Percentiles rank a stretch among this genome's conserved stretches.
These are phyloP conservation scores for Aleadryas rufinucha DNA, from an alignment of 2,113 vertebrate genomes.

Conservation along the genomic window DNA sequence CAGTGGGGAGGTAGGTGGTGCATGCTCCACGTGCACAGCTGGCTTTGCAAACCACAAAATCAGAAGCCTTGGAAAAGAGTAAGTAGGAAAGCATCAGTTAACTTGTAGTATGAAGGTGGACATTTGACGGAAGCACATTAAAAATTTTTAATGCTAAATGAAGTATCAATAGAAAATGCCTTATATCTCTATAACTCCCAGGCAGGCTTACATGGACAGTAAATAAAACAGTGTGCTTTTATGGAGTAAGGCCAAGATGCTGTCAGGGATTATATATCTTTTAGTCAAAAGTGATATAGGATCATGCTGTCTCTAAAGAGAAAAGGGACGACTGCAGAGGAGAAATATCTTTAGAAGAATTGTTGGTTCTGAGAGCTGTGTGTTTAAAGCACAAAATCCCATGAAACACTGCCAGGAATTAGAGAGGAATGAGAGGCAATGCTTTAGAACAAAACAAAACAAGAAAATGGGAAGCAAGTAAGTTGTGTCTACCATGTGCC, in stretches of 20 bases:
- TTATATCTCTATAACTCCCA: background rate
- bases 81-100: background rate
- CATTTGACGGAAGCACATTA: background rate
- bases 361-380: background rate
- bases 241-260: background rate
- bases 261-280: background rate
- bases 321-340: background rate
- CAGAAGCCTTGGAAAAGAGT: background rate
- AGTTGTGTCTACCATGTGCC: constrained; percentile 11
- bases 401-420: background rate
- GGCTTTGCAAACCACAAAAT: background rate
- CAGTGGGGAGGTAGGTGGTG: background rate
- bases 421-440: background rate
- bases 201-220: background rate
- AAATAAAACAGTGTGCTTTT: background rate
- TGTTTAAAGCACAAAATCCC: background rate
- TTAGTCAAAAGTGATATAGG: background rate
- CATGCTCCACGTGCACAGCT: background rate
- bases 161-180: background rate
- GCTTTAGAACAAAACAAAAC: background rate
- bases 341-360: background rate
- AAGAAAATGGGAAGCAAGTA: background rate
- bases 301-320: background rate
- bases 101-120: background rate
- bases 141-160: background rate